Conservation (phyloP, 2,113 vertebrate genomes). For the Colaptes auratus region DNA sequence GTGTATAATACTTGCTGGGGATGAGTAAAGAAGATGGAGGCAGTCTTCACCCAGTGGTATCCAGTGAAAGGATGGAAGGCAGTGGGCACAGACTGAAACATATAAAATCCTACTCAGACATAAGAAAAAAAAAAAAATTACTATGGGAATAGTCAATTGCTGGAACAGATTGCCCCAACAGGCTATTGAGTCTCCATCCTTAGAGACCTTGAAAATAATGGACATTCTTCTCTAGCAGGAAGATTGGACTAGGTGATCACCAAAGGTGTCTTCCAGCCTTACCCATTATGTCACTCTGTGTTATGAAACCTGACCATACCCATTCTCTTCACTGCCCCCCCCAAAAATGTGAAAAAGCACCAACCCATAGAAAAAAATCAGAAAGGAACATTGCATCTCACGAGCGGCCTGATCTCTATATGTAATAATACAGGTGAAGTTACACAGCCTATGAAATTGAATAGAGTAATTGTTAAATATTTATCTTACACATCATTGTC, state of each 20-base stretch:
- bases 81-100: neutral
- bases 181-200: no score
- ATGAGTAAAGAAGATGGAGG: neutral
- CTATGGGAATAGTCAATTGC: neutral
- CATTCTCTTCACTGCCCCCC: neutral
- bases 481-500: neutral
- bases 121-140: neutral
- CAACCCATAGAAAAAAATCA: neutral
- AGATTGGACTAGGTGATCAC: no score
- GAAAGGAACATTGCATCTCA: neutral
- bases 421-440: neutral
- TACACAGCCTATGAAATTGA: neutral
- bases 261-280: no score
- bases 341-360: neutral
- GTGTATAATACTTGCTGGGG: neutral
- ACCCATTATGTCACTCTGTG: neutral
- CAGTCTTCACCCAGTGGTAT: neutral
- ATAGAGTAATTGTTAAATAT: neutral
- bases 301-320: neutral
- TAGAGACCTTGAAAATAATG: no score
- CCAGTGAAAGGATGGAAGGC: neutral
- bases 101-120: neutral
- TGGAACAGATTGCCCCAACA: neutral
- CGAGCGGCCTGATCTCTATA: neutral
- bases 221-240: no score